Evolutionary conservation across 2,113 vertebrate species (phyloP).

Genomic region (Nibea coibor): DNA sequence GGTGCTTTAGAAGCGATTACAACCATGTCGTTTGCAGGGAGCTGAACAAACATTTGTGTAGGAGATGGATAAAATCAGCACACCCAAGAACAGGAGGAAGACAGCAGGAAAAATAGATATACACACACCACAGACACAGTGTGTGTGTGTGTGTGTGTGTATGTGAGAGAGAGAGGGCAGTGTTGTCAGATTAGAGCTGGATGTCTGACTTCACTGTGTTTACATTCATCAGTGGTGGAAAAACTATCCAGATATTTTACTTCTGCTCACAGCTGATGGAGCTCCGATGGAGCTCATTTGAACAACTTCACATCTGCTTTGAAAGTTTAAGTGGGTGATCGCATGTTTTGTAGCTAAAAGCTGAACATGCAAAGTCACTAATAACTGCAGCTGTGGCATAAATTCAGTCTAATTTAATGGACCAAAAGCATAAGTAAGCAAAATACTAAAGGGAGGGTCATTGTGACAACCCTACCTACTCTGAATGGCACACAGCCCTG

Average conservation of each 20-base stretch:
- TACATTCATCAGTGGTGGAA: not conserved
- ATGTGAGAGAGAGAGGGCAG: not conserved
- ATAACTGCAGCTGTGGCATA: not conserved
- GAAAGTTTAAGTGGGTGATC: too few relatives aligned
- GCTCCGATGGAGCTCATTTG: not conserved
- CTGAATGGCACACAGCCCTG: too few relatives aligned
- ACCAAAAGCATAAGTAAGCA: too few relatives aligned
- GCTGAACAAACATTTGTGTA: slow-evolving; percentile 76
- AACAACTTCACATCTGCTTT: not conserved
- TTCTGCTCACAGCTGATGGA: not conserved
- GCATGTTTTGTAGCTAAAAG: not conserved
- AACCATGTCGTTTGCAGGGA: slow-evolving; percentile 62
- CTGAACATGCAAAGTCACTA: not conserved
- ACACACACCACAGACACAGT: slow-evolving; percentile 20
- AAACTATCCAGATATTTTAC: not conserved
- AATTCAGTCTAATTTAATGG: not conserved
- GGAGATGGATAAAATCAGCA: slow-evolving; percentile 77
- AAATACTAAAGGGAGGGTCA: too few relatives aligned
- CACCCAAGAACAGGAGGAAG: slow-evolving; percentile 61
- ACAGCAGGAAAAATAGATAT: slow-evolving; percentile 38
- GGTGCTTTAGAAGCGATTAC: slow-evolving; percentile 41
- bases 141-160: not conserved
- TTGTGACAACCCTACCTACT: too few relatives aligned
- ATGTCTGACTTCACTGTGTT: slow-evolving; percentile 28
- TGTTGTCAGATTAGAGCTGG: slow-evolving; percentile 36